Base-by-base conservation (phyloP, 2,113 vertebrate species). In the Rhadina sibilatrix region DNA sequence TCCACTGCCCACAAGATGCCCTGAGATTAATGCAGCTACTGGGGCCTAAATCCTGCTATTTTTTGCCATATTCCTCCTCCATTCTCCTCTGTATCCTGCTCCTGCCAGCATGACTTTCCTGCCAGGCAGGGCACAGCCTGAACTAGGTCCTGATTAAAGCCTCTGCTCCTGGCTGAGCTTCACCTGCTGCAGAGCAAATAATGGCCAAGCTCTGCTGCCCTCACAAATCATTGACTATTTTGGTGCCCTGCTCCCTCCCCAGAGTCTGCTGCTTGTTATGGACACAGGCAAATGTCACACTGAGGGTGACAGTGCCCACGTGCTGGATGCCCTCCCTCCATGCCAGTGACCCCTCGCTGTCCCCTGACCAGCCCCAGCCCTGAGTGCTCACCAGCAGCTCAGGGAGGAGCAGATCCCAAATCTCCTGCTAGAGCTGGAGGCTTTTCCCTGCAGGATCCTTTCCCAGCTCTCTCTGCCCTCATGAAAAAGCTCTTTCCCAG, bases 11-110 rank as follows among this genome's bases (percentile, higher is more conserved):
- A 28, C 46, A 8, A 25, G 31, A 10, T 33, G 7, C 72, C 65
- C 21, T 14, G 11, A 14, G 60, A 14, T 65, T 52, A 56, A 78
- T 5, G n/a, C 42, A 65, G 1, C 4, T 3, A 33, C 30, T 2
- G 8, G 63, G 46, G 9, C 1, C 25, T 10, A 1, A 37, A 40
- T 79, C 74, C 52, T 35, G 4, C 7, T 33, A 2, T 17, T 59
- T 20, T 56, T 37, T 22, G 11, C 70, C 30, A 54, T 21, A 6
- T 37, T 1, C 11, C 53, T 53, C 33, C 46, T 37, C 12, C 22
- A 6, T 18, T 15, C 9, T 27, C 35, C 66, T 14, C 50, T 15
- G 21, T 1, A 12, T 9, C 76, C 59, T 0, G 0, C 52, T 66
- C n/a, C 84, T 46, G 60, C 30, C 30, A 44, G 35, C 2, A 21